Percentiles rank a stretch among this genome's conserved stretches.
Conservation (phyloP, 1,140 invertebrate species). For the Panonychus citri region DNA sequence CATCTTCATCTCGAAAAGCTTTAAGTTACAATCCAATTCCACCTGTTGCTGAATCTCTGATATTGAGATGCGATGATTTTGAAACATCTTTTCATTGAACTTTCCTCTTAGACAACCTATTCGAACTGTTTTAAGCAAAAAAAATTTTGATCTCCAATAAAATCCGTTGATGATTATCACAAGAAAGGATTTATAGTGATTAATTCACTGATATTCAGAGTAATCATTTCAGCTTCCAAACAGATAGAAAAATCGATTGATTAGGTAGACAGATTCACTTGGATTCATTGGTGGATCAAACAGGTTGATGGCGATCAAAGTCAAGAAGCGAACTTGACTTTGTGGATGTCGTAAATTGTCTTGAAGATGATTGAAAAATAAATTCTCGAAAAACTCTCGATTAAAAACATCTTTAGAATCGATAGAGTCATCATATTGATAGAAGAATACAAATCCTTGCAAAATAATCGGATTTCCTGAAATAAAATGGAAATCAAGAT, state of each 20-base stretch:
- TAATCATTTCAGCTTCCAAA: slow-evolving; percentile 39
- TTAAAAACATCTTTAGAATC: background rate
- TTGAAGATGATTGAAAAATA: background rate
- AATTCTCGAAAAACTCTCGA: background rate
- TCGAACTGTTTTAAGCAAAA: too few species aligned
- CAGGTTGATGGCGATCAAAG: slow-evolving; percentile 42
- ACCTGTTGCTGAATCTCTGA: slow-evolving; percentile 67
- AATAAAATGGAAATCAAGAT: too few species aligned
- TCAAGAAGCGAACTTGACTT: slow-evolving; percentile 35
- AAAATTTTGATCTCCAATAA: too few species aligned
- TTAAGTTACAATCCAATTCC: slow-evolving; percentile 72
- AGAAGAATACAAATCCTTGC: background rate
- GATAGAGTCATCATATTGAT: background rate
- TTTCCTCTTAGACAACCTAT: slow-evolving; percentile 75
- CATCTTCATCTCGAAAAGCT: slow-evolving; percentile 26
- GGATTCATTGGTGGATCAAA: slow-evolving; percentile 29
- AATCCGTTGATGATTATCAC: slow-evolving; percentile 33
- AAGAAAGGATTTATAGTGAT: slow-evolving; percentile 93
- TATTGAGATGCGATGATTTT: slow-evolving; percentile 90
- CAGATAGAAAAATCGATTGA: slow-evolving; percentile 32
- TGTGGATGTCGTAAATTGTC: slow-evolving; percentile 3
- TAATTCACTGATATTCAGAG: slow-evolving; percentile 59
- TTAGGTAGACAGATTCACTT: slow-evolving; percentile 17
- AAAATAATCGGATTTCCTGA: background rate
- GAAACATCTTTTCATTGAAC: slow-evolving; percentile 76